Conservation (phyloP, 2,888 invertebrate species). For the Noctua pronuba region DNA sequence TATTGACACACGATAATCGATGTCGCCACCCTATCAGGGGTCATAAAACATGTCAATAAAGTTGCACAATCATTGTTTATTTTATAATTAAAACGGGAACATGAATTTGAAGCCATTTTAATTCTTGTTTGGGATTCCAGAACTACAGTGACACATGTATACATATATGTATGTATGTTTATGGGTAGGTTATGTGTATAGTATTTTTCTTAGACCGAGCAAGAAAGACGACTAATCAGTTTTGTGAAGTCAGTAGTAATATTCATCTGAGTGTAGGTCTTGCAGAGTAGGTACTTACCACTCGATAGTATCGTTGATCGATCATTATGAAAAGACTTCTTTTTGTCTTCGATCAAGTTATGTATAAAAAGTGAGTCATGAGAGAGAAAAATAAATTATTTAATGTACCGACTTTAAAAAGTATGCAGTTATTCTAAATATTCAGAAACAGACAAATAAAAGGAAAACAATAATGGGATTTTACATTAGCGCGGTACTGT, state of each 20-base stretch:
- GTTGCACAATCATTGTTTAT: slow-evolving; percentile 23
- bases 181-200: neutral
- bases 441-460: neutral
- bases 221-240: neutral
- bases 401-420: neutral
- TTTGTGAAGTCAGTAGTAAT: neutral
- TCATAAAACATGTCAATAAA: slow-evolving; percentile 34
- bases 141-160: neutral
- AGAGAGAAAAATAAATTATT: neutral
- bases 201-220: neutral
- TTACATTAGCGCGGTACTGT: neutral
- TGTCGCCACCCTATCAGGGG: neutral
- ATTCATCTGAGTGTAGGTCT: neutral
- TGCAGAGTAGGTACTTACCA: neutral
- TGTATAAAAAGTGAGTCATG: neutral
- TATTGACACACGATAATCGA: slow-evolving; percentile 39
- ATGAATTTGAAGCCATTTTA: neutral
- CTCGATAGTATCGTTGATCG: neutral
- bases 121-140: neutral
- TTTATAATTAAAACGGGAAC: neutral
- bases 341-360: neutral
- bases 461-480: neutral
- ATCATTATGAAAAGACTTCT: neutral
- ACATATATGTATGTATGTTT: neutral
- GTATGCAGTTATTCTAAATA: neutral